phyloP scores from a whole-genome alignment of 2,797 vertebrate species.

The Acanthopagrus latus region DNA sequence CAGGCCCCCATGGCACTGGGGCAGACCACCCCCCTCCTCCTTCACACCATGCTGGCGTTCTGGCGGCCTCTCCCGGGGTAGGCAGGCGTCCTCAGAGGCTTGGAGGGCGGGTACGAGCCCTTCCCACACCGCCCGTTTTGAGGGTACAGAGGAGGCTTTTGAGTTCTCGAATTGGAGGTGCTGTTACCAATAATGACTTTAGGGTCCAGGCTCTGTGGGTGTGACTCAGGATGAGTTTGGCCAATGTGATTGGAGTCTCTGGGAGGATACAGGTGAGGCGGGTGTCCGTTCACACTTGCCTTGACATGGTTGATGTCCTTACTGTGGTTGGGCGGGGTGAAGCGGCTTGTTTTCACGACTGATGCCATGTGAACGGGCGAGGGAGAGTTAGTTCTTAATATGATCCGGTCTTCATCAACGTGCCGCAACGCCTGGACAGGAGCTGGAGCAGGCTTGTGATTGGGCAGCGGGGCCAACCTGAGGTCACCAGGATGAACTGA shows the following conservation, averaged over 20 bases:
- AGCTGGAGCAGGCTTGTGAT: slow-evolving; percentile 51
- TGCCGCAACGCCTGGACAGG: slow-evolving; percentile 31
- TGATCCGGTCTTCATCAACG: slow-evolving; percentile 62
- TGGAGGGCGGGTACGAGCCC: slow-evolving; percentile 55
- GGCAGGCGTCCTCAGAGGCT: slow-evolving; percentile 68
- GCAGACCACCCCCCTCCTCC: slow-evolving; percentile 64
- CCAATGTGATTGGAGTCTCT: slow-evolving; percentile 65
- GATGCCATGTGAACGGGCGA: slow-evolving; percentile 78
- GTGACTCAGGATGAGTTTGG: slow-evolving; percentile 44
- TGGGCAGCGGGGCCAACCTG: slow-evolving; percentile 52
- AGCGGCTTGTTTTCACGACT: slow-evolving; percentile 78
- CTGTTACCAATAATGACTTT: slow-evolving; percentile 65
- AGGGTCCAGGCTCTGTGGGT: slow-evolving; percentile 67
- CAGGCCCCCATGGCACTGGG: slow-evolving; percentile 70
- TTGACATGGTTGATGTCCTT: slow-evolving; percentile 60
- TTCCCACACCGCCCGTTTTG: slow-evolving; percentile 81
- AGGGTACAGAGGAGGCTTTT: slow-evolving; percentile 83
- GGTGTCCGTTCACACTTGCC: slow-evolving; percentile 73
- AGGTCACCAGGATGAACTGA: slow-evolving; percentile 55
- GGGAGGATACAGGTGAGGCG: slow-evolving; percentile 61
- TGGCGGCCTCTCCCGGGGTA: slow-evolving; percentile 76
- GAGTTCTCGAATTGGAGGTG: slow-evolving; percentile 71
- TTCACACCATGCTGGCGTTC: slow-evolving; percentile 84
- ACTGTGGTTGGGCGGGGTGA: slow-evolving; percentile 46
- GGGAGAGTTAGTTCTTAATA: slow-evolving; percentile 73